These are phyloP conservation scores for Podiceps cristatus DNA, from an alignment of 2,113 vertebrate species.

Conservation along the genomic window DNA sequence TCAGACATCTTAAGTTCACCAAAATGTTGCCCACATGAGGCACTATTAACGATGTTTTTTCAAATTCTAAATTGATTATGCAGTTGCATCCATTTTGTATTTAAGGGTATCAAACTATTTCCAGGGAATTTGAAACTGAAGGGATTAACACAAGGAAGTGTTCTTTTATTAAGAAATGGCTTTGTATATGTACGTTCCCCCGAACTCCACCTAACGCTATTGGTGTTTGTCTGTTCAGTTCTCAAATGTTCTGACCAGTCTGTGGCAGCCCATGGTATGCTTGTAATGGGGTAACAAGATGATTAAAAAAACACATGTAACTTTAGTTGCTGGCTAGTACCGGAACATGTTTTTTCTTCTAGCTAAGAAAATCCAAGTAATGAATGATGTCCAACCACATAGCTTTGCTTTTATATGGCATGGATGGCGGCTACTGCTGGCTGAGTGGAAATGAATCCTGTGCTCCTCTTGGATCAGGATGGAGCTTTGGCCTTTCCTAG, in stretches of 20 bases:
- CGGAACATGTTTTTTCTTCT: neutral
- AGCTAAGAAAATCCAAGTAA: neutral
- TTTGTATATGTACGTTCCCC: neutral
- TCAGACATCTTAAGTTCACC: neutral
- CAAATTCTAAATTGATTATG: neutral
- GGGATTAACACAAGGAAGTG: neutral
- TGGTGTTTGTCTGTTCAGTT: neutral
- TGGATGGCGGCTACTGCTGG: neutral
- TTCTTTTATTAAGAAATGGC: neutral
- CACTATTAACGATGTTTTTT: neutral
- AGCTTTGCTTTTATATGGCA: neutral
- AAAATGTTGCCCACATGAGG: fast-evolving
- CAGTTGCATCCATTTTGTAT: neutral
- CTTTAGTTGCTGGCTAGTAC: neutral
- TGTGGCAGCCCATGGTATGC: neutral
- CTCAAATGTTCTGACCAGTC: neutral
- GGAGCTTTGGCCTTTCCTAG: neutral
- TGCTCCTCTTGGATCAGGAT: neutral
- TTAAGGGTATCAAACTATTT: neutral
- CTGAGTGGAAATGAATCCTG: neutral
- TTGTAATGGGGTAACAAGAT: neutral
- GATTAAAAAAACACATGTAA: neutral
- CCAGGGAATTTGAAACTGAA: neutral
- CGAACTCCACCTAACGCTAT: neutral
- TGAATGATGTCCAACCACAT: neutral